Evolutionary conservation across 2,888 invertebrate genomes (phyloP), one percentile per base, ranked within the genome.

Genomic region (Polydrusus tereticollis): DNA sequence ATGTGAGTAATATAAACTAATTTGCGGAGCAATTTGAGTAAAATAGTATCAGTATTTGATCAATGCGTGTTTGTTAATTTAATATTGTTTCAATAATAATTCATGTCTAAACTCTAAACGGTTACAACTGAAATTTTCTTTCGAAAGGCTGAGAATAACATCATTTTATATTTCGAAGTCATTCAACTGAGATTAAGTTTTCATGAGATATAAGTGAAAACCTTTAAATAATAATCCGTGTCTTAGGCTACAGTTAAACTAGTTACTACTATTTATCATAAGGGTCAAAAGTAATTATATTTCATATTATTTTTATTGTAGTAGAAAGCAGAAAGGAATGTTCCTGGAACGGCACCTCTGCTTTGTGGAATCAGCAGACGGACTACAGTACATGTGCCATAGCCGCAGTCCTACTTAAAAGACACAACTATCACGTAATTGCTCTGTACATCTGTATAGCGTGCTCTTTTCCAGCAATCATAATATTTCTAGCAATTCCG

Each of bases 251-350:
- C n/a, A n/a, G n/a, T n/a, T n/a, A n/a, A n/a, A n/a, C n/a, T n/a
- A n/a, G n/a, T n/a, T n/a, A n/a, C n/a, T n/a, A n/a, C n/a, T 45
- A 7, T 20, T 10, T 20, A 7, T 45, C 16, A 7, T 14, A 10
- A 36, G 6, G 14, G 5, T 2, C 12, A 16, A n/a, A 41, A 3
- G 16, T 7, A 16, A 16, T 16, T 14, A 16, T n/a, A 16, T 41
- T 41, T 41, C 16, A 16, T 16, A n/a, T n/a, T 1, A 23, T 47
- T 47, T 47, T 47, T 23, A n/a, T 65, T 59, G 21, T 76, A 91
- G 91, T 90, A 82, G 88, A 85, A 81, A 89, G 90, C 77, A 85
- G 83, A 72, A 91, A 90, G 79, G 78, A 85, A 67, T 91, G 91
- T 80, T 84, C 83, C 69, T 55, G 75, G 0, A 88, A 90, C 77